These are phyloP conservation scores for Alosa sapidissima DNA, from an alignment of 2,797 vertebrate genomes.

Conservation along the genomic window DNA sequence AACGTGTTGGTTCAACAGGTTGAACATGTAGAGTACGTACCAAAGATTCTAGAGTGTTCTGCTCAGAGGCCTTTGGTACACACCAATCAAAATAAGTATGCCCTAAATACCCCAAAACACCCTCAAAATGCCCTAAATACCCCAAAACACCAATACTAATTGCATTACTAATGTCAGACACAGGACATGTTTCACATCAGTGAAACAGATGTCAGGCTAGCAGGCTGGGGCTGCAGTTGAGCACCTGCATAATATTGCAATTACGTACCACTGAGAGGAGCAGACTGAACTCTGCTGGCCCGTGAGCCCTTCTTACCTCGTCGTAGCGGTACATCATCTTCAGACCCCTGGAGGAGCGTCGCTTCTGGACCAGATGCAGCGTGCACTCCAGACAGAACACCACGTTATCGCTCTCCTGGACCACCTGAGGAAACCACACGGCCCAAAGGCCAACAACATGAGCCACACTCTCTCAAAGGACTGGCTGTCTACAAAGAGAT, in stretches of 20 bases:
- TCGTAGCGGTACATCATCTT: slow-evolving; percentile 99
- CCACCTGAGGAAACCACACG: slow-evolving; percentile 76
- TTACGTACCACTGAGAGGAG: not conserved
- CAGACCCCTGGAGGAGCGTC: slow-evolving; percentile 95
- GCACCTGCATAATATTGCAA: not conserved
- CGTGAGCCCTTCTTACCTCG: slow-evolving; percentile 73
- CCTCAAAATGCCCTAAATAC: too few species aligned
- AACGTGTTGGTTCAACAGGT: too few species aligned
- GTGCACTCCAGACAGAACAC: slow-evolving; percentile 99
- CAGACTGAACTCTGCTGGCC: slow-evolving; percentile 26
- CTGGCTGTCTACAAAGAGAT: not conserved
- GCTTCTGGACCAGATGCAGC: slow-evolving; percentile 94
- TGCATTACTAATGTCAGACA: too few species aligned
- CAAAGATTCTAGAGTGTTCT: too few species aligned
- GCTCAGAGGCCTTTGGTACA: too few species aligned
- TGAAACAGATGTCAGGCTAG: too few species aligned
- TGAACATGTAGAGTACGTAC: too few species aligned
- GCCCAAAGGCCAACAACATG: not conserved
- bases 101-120: too few species aligned
- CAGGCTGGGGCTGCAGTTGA: not conserved
- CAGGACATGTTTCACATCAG: too few species aligned
- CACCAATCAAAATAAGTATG: too few species aligned
- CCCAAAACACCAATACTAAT: not conserved
- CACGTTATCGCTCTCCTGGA: slow-evolving; percentile 96
- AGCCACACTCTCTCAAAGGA: not conserved